These are phyloP conservation scores for Bruchidius siliquastri DNA, from an alignment of 2,888 invertebrate genomes.

Conservation along the genomic window DNA sequence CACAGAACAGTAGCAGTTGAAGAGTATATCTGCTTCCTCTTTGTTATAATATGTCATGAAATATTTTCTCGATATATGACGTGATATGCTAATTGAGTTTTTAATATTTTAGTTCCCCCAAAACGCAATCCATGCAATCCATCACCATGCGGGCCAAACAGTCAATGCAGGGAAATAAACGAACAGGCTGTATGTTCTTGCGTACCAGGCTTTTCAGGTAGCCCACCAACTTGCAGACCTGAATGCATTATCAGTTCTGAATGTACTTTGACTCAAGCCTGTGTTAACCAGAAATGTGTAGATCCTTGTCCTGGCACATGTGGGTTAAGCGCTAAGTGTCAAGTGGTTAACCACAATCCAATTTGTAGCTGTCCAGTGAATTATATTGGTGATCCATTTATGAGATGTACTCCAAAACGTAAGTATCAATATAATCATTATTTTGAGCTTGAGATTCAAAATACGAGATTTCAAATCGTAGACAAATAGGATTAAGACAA, in stretches of 20 bases:
- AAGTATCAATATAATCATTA: slow-evolving; percentile 1
- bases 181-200: slow-evolving; percentile 61
- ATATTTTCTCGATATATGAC: too few relatives aligned
- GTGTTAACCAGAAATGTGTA: slow-evolving; percentile 66
- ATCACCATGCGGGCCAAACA: slow-evolving; percentile 70
- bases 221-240: slow-evolving; percentile 65
- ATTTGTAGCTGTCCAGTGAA: slow-evolving; percentile 61
- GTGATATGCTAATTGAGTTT: too few relatives aligned
- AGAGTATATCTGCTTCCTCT: too few relatives aligned
- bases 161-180: slow-evolving; percentile 60
- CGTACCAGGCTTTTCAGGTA: slow-evolving; percentile 60
- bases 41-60: too few relatives aligned
- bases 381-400: slow-evolving; percentile 70
- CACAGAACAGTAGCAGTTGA: too few relatives aligned
- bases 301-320: slow-evolving; percentile 73
- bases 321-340: slow-evolving; percentile 64
- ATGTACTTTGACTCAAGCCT: slow-evolving; percentile 63
- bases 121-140: slow-evolving; percentile 58
- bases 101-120: slow-evolving; percentile 17
- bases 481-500: too few relatives aligned
- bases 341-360: slow-evolving; percentile 72
- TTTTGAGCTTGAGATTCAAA: too few relatives aligned
- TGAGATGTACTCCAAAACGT: slow-evolving; percentile 45
- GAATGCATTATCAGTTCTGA: slow-evolving; percentile 69
- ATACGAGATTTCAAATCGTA: too few relatives aligned